phyloP scores from a whole-genome alignment of 2,797 vertebrate species.

The Lepilemur ruficaudatus region DNA sequence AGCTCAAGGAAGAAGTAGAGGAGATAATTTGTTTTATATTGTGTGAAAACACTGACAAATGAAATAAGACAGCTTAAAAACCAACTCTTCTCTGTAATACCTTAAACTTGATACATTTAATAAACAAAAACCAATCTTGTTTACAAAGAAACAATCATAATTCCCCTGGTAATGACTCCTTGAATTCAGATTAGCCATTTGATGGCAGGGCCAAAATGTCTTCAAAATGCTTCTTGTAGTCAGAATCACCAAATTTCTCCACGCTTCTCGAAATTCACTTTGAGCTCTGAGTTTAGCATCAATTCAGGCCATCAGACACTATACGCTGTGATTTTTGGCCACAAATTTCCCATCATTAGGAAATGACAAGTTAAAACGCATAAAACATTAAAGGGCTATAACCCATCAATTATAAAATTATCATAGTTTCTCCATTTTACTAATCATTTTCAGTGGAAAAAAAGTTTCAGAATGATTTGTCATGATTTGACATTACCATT shows the following conservation, averaged over 20 bases:
- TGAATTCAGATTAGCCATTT: background rate
- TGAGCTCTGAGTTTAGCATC: background rate
- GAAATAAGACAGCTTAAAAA: conserved; percentile 36
- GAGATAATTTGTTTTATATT: conserved; percentile 41
- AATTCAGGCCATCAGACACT: background rate
- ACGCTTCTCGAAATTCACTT: background rate
- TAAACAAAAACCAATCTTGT: background rate
- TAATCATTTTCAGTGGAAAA: background rate
- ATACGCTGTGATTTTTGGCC: background rate
- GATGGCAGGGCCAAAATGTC: background rate
- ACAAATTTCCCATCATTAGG: background rate
- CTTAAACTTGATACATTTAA: background rate
- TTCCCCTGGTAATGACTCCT: background rate
- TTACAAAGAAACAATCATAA: background rate
- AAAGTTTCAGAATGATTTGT: background rate
- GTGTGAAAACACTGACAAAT: conserved; percentile 40
- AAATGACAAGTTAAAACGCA: background rate
- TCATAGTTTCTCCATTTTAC: background rate
- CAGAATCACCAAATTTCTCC: background rate
- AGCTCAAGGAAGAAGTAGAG: background rate
- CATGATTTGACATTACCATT: background rate
- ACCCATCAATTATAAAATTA: background rate
- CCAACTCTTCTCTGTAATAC: background rate
- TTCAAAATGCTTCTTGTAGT: background rate
- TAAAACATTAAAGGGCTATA: background rate